Percentiles rank a stretch among this genome's conserved stretches.
These are phyloP conservation scores for Arctopsyche grandis DNA, from an alignment of 1,140 invertebrate genomes.

Conservation along the genomic window DNA sequence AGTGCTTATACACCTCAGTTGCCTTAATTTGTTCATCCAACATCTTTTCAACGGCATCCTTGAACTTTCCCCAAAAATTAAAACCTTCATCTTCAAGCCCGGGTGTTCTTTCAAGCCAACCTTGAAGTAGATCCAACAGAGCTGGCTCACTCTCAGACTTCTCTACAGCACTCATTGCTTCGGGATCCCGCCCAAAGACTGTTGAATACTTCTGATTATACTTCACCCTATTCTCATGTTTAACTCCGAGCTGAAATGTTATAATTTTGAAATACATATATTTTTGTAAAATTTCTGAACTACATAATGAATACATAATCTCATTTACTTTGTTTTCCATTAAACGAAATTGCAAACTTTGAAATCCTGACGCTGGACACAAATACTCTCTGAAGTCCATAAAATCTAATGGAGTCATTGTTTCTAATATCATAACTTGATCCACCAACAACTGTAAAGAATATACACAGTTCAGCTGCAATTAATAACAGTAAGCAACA, in stretches of 20 bases:
- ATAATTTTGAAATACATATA: neutral
- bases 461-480: slow-evolving; percentile 37
- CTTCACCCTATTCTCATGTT: slow-evolving; percentile 86
- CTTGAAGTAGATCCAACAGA: slow-evolving; percentile 83
- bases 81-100: slow-evolving; percentile 86
- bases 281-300: neutral
- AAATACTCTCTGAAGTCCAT: slow-evolving; percentile 95
- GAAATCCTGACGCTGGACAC: slow-evolving; percentile 96
- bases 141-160: slow-evolving; percentile 87
- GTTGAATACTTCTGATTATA: slow-evolving; percentile 93
- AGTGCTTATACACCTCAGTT: slow-evolving; percentile 65
- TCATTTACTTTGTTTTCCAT: slow-evolving; percentile 90
- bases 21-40: slow-evolving; percentile 74
- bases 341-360: slow-evolving; percentile 95
- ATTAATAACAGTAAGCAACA: too few species aligned
- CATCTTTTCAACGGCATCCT: slow-evolving; percentile 78
- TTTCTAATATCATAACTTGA: slow-evolving; percentile 97
- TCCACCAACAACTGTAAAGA: slow-evolving; percentile 86
- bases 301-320: neutral
- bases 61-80: slow-evolving; percentile 94
- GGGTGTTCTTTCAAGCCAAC: slow-evolving; percentile 95
- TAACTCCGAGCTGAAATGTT: slow-evolving; percentile 78
- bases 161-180: slow-evolving; percentile 77
- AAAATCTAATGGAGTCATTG: slow-evolving; percentile 97
- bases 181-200: slow-evolving; percentile 84